Base-by-base conservation (phyloP, 1,140 invertebrate species). In the Pseudoatta argentina region DNA sequence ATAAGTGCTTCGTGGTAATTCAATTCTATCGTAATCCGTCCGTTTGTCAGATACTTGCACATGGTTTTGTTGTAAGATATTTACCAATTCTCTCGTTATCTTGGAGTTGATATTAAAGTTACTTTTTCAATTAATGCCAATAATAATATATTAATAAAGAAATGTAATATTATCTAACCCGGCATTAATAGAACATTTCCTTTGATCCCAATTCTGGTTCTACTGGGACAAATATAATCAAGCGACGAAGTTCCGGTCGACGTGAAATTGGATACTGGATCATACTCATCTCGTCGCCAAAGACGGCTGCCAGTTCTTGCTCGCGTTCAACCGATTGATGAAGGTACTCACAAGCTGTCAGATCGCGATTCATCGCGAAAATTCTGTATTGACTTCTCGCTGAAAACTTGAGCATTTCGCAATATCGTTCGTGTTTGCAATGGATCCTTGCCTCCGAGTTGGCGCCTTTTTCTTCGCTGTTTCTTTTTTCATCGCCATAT, bases 311-410 rank as follows among this genome's bases (percentile, higher is more conserved):
- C 81, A 91, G 78, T 78, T 92, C 86, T 71, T 53, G 24, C 67
- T 91, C 87, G 39, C 78, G 51, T 77, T 67, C 86, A n/a, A 51
- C 82, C 34, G 91, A 93, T 89, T 91, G 90, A 91, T 93, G 93
- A 75, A 92, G 87, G 79, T 95, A 94, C 88, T 95, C 94, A 79
- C 92, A 91, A 79, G 89, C 93, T 21, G 90, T 86, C 30, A 94
- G 88, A 86, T 93, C 86, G 64, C 92, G 87, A 87, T 91, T 93
- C 71, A 94, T 86, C 59, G 93, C 88, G 34, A 95, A 94, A 76
- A 95, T 87, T 91, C 93, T 91, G 76, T 72, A 92, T 51, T 67
- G 27, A 48, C 44, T 69, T 24, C 39, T 83, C 59, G 4, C n/a
- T 24, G 34, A 10, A 61, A 79, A 59, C 44, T 51, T 27, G 14